Evolutionary conservation across 2,888 invertebrate genomes (phyloP).

Genomic region (Caenorhabditis drosophilae): DNA sequence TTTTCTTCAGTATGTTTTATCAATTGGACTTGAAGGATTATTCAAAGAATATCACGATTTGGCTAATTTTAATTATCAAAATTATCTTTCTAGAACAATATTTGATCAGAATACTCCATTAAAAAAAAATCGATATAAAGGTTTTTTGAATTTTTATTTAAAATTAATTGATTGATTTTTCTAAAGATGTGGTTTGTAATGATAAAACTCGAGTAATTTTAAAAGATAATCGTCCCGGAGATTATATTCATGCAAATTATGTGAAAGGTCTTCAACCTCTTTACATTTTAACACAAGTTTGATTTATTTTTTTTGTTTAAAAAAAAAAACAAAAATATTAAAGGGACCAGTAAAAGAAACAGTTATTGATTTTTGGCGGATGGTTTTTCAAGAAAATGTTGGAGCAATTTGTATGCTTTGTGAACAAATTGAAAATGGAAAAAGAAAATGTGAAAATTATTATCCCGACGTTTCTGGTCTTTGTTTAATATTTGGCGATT

Average conservation of each 20-base stretch:
- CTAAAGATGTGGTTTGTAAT: conserved; percentile 48
- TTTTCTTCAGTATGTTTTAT: conserved; percentile 5
- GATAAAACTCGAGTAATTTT: conserved; percentile 44
- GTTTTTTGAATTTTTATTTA: too few relatives aligned
- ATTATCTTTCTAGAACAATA: background rate
- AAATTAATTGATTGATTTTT: too few relatives aligned
- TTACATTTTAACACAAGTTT: conserved; percentile 33
- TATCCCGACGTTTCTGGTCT: conserved; percentile 6
- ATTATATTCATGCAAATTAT: conserved; percentile 56
- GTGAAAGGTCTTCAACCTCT: conserved; percentile 17
- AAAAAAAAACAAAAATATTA: too few relatives aligned
- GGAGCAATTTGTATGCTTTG: conserved; percentile 29
- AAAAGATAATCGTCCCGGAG: conserved; percentile 33
- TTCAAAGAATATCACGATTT: conserved; percentile 1
- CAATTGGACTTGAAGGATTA: conserved; percentile 13
- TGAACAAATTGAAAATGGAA: conserved; percentile 18
- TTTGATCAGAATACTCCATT: conserved; percentile 7
- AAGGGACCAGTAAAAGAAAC: conserved; percentile 29
- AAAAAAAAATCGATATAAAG: conserved; percentile 12
- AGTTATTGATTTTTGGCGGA: conserved; percentile 30
- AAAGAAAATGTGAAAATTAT: conserved; percentile 22
- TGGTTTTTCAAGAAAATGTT: conserved; percentile 24
- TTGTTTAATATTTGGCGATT: background rate
- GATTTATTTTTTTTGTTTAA: too few relatives aligned
- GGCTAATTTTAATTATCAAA: background rate